Evolutionary conservation across 2,113 vertebrate genomes (phyloP), one percentile per base, ranked within the genome.

Genomic region (Anhinga rufa): DNA sequence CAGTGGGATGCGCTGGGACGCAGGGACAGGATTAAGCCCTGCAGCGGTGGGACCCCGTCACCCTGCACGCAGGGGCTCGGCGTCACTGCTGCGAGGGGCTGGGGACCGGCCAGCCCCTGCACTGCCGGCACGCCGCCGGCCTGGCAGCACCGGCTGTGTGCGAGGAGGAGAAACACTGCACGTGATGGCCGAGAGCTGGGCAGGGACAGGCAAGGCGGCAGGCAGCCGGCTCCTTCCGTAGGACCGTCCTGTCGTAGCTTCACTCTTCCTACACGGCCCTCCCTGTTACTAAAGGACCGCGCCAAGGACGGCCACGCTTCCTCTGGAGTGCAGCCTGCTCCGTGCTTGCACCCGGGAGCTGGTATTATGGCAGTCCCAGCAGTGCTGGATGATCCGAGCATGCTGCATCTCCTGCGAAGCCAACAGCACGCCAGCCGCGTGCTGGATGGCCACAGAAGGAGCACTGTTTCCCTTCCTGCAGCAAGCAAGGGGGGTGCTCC

Each of bases 261-360:
- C 38, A 6, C 54, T 25, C 16, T n/a, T 48, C 68, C 28, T 38
- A 6, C 44, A 4, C 1, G 19, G 40, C 52, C 16, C 18, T 20
- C 42, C 10, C 34, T 31, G 8, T 29, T 16, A 42, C 28, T 4
- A 14, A 48, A 4, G 28, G 38, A 60, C 9, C 3, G 6, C 0
- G 72, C 36, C 72, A 38, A 42, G 46, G 46, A 42, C 1, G 1
- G 49, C 14, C 10, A 44, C 3, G 6, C 28, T 57, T 14, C n/a
- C 24, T 15, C 2, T 7, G 29, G 38, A 79, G 46, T 0, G 0
- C n/a, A 25, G 15, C 48, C 25, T 3, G 32, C 32, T 51, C 72
- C 24, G 6, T 44, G 79, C 57, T 38, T 16, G 71, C 48, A 31
- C 10, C 42, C 24, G 17, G 28, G 8, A 26, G 11, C 7, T 6